Evolutionary conservation across 2,888 invertebrate genomes (phyloP), one percentile per base, ranked within the genome.

Genomic region (Hirtodrosophila cameraria): DNA sequence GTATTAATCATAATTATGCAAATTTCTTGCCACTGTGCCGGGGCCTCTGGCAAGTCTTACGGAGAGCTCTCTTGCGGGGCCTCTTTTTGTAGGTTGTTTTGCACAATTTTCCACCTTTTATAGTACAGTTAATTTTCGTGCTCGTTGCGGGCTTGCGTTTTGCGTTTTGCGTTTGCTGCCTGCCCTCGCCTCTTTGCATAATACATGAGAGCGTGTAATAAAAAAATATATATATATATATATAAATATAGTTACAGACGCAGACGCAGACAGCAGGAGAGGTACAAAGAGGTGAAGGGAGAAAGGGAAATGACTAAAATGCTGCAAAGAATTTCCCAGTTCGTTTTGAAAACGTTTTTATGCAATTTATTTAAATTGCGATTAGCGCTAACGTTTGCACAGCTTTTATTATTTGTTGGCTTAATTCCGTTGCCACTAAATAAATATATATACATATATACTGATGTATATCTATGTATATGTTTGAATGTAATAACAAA

Each of bases 1-100:
- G 75, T 75, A 85, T 86, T 86, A 88, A 87, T 88, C 86, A 87
- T 86, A 88, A 87, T 88, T 88, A 88, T 88, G 87, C 75, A 83
- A 87, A 87, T 87, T 73, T 64, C 31, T 65, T 42, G 66, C 69
- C 58, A 69, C 62, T 69, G 55, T 68, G 49, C 35, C 43, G 54
- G 46, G 52, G 65, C 57, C 49, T 27, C 16, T 35, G 45, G 16
- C 8, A 42, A 9, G 30, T 27, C 6, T 13, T 8, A 13, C 45
- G 38, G 31, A 23, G 11, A 3, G 27, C 12, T 18, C 50, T 31
- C 31, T 52, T 6, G 38, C 36, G 54, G 36, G 36, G 38, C 33
- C 53, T 13, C 57, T 57, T 36, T 71, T 60, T 57, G 75, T 77
- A 74, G 78, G 83, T 85, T 87, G 86, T 87, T 23, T 86, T 84